A percentile compares a stretch with the other conserved stretches of the same genome.
Conservation (phyloP, 2,888 invertebrate species). For the Pinctada fucata region DNA sequence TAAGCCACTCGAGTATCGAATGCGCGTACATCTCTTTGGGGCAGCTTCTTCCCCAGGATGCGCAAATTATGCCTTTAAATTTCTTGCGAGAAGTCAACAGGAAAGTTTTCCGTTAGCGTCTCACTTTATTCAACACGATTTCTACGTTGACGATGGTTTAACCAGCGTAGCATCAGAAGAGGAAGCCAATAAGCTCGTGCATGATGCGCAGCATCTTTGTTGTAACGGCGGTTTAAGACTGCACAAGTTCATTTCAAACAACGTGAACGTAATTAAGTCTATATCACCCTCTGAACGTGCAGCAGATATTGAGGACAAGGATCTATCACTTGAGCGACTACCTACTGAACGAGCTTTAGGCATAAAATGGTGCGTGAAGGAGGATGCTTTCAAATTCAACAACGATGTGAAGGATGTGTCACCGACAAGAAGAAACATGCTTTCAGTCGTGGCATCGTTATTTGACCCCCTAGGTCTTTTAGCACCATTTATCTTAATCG, state of each 20-base stretch:
- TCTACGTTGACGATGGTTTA: conserved; percentile 37
- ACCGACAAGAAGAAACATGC: conserved; percentile 41
- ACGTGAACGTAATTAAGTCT: conserved; percentile 28
- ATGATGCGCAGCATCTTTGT: conserved; percentile 38
- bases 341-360: not conserved
- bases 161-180: conserved; percentile 38
- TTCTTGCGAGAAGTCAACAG: conserved; percentile 26
- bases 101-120: conserved; percentile 20
- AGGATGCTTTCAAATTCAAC: conserved; percentile 39
- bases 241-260: not conserved
- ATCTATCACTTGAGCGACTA: not conserved
- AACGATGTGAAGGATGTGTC: conserved; percentile 33
- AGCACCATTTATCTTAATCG: conserved; percentile 37
- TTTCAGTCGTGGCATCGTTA: conserved; percentile 44
- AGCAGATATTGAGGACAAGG: not conserved
- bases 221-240: conserved; percentile 31
- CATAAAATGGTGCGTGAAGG: conserved; percentile 17
- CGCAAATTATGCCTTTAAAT: conserved; percentile 34
- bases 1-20: not conserved
- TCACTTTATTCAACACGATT: conserved; percentile 21
- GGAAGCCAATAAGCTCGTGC: conserved; percentile 41
- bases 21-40: conserved; percentile 40
- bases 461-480: conserved; percentile 51
- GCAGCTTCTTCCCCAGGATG: conserved; percentile 43
- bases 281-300: conserved; percentile 44